These are phyloP conservation scores for Thomomys bottae DNA, from an alignment of 2,113 vertebrate species.

Conservation along the genomic window DNA sequence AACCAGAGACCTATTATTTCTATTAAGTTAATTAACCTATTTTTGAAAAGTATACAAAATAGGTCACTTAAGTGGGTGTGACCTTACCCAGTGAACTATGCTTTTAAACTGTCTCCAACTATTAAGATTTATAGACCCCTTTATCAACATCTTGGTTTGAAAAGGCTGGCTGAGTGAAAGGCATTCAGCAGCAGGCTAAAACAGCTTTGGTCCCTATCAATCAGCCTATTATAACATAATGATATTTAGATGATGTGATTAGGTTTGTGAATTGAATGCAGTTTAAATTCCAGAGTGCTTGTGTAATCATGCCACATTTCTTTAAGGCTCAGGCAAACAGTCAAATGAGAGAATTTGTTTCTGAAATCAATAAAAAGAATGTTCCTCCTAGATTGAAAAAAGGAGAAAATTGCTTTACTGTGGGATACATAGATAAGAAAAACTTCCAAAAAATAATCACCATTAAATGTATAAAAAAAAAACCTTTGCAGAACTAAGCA, in stretches of 20 bases:
- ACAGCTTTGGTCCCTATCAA: slow-evolving; percentile 68
- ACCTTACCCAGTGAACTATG: slow-evolving; percentile 67
- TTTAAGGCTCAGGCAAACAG: slow-evolving; percentile 68
- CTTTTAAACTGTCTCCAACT: slow-evolving; percentile 72
- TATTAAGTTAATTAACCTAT: slow-evolving; percentile 79
- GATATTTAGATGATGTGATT: slow-evolving; percentile 78
- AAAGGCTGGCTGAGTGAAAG: slow-evolving; percentile 73
- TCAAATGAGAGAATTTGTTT: slow-evolving; percentile 69
- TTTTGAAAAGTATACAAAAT: slow-evolving; percentile 79
- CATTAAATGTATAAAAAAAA: background rate
- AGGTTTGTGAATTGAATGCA: slow-evolving; percentile 77
- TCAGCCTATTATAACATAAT: slow-evolving; percentile 77
- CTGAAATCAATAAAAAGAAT: slow-evolving; percentile 66
- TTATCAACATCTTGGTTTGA: slow-evolving; percentile 73
- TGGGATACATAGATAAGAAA: background rate
- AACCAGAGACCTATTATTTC: slow-evolving; percentile 77
- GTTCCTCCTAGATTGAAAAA: slow-evolving; percentile 56
- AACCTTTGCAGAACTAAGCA: background rate
- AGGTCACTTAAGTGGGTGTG: slow-evolving; percentile 73
- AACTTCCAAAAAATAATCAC: slow-evolving; percentile 46
- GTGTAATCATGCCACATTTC: slow-evolving; percentile 60
- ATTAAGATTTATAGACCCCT: slow-evolving; percentile 76
- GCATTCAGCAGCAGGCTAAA: slow-evolving; percentile 60
- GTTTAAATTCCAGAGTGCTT: slow-evolving; percentile 77
- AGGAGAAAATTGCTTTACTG: slow-evolving; percentile 65